phyloP scores from a whole-genome alignment of 2,888 invertebrate genomes.

The Phaonia tiefii region DNA sequence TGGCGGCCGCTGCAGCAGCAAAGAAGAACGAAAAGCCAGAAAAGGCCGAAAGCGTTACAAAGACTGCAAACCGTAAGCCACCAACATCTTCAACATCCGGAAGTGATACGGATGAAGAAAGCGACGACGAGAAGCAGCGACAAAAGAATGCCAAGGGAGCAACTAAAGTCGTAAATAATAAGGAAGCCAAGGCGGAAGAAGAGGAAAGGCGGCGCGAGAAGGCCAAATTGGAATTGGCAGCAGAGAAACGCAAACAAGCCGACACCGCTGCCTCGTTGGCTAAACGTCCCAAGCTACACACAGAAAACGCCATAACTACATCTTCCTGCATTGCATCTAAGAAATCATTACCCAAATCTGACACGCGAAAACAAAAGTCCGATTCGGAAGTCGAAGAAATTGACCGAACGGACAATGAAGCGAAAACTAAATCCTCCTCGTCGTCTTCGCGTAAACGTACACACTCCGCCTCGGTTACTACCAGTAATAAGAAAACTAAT shows the following conservation, averaged over 20 bases:
- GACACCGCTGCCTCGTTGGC: constrained; percentile 62
- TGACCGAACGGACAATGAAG: constrained; percentile 38
- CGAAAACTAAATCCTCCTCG: constrained; percentile 69
- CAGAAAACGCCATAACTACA: constrained; percentile 55
- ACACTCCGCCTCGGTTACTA: constrained; percentile 63
- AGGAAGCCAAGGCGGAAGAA: constrained; percentile 49
- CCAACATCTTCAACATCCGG: constrained; percentile 65
- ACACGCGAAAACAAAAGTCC: constrained; percentile 64
- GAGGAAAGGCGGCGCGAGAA: constrained; percentile 67
- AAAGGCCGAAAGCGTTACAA: constrained; percentile 47
- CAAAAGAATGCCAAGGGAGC: constrained; percentile 59
- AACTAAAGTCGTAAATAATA: constrained; percentile 40
- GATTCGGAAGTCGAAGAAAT: constrained; percentile 65
- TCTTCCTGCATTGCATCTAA: constrained; percentile 49
- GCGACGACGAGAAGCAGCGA: constrained; percentile 70
- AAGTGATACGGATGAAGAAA: constrained; percentile 68
- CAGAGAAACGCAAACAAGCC: constrained; percentile 67
- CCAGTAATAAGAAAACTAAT: constrained; percentile 66
- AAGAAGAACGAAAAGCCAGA: constrained; percentile 64
- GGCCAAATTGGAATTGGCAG: constrained; percentile 46
- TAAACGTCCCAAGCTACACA: constrained; percentile 65
- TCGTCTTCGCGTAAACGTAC: constrained; percentile 67
- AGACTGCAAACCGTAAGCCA: constrained; percentile 51
- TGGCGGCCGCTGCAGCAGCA: constrained; percentile 19
- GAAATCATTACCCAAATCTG: constrained; percentile 82